Base-by-base conservation (phyloP, 2,113 vertebrate species). In the Machaerirhynchus nigripectus region DNA sequence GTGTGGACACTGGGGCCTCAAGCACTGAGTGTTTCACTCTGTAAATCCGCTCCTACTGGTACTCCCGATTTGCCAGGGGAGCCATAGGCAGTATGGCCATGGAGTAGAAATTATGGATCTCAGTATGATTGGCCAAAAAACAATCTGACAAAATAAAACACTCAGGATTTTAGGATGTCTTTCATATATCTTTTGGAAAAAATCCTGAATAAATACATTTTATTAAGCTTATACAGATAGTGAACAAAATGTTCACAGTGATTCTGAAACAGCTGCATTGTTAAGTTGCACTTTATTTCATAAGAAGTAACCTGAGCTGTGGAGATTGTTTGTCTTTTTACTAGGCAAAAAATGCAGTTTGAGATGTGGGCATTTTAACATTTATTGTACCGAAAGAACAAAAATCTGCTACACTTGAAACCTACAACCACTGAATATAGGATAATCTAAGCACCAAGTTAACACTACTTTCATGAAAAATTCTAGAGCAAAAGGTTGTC, bases 1-100 rank as follows among this genome's bases (percentile, higher is more conserved):
- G 31, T 46, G 9, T 42, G 55, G 68, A 74, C 2, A 6, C 7
- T 0, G 0, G 10, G 33, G 24, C 35, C 71, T 71, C 52, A 81
- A 24, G 47, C 35, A 39, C 39, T 17, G 33, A 9, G 15, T 8
- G 14, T 42, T 78, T 24, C 42, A 76, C 27, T 44, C 60, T 26
- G 47, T 16, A 84, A 68, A 89, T 30, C n/a, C 57, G 11, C 64
- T 95, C 35, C 59, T 84, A 2, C 21, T 71, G 52, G 22, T 50
- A 53, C 33, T 59, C 40, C 30, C 39, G 57, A 0, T 50, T 61
- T 92, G 28, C 47, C 49, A 76, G 10, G 23, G 24, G 18, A 76
- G 52, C 31, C 57, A 67, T 7, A 52, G 50, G 30, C 35, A 68
- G 35, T 21, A 59, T 13, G 18, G 64, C 67, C 75, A 60, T 9